Percentiles rank a stretch among this genome's conserved stretches.
These are phyloP conservation scores for Henricia sp. DNA, from an alignment of 53 echinoderm and acorn worm genomes.

Conservation along the genomic window DNA sequence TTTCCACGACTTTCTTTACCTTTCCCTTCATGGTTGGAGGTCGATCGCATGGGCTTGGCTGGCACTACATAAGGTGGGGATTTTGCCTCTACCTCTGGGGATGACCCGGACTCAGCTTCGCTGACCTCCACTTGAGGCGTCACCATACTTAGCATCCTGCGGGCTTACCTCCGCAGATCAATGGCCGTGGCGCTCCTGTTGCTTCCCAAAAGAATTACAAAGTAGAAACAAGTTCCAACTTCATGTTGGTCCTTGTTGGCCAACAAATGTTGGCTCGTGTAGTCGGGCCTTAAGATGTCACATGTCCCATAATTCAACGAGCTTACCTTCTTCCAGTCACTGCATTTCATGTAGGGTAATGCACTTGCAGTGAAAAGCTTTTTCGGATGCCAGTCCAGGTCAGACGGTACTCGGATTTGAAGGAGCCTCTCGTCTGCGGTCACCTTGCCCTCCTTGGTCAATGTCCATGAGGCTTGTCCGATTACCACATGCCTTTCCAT, in stretches of 20 bases:
- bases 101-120: too few relatives aligned
- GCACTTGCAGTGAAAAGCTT: background rate
- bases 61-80: background rate
- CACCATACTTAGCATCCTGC: too few relatives aligned
- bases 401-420: background rate
- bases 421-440: background rate
- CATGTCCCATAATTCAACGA: too few relatives aligned
- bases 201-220: too few relatives aligned
- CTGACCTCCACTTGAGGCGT: too few relatives aligned
- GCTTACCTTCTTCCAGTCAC: constrained; percentile 22
- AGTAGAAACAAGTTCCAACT: too few relatives aligned
- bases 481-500: background rate
- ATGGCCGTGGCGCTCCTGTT: background rate
- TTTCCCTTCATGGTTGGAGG: background rate
- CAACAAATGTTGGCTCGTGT: too few relatives aligned
- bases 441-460: background rate
- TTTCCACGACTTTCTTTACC: background rate
- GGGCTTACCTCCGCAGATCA: background rate
- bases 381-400: constrained; percentile 9
- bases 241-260: too few relatives aligned
- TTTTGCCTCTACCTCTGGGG: background rate
- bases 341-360: constrained; percentile 25
- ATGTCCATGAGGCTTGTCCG: background rate
- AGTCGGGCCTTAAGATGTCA: too few relatives aligned
- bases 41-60: background rate